Base-by-base conservation (phyloP, 1,140 invertebrate species). In the Penaeus indicus region DNA sequence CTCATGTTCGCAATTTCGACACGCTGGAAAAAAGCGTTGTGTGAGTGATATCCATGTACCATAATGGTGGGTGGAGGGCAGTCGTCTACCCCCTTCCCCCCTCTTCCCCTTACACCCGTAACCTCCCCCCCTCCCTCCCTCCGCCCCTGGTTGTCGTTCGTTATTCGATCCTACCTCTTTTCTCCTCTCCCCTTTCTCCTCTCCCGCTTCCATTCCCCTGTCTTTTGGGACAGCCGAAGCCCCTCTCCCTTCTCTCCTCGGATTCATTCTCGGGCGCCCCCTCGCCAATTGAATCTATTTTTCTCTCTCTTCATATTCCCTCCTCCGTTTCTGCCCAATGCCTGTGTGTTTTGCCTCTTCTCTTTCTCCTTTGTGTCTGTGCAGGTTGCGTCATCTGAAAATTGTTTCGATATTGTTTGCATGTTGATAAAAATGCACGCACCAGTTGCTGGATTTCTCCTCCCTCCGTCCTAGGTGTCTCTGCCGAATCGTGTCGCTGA, bases 251-350 rank as follows among this genome's bases (percentile, higher is more conserved):
- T 25, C 25, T 7, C 11, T 25, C 25, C 64, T 67, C 64, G 21
- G 3, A 22, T 25, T 67, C 64, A 22, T 25, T 67, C 64, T 13
- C 64, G 21, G 3, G 21, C 64, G 21, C 64, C 25, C 64, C 25
- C 64, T 67, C 64, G 3, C 38, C 38, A 42, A 42, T 42, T 4
- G 38, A 42, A 42, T 42, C 38, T 4, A 4, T 42, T 42, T 32
- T 25, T 79, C 77, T 79, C 77, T 79, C 77, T 79, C 77, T 79
- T 42, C 42, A 25, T 79, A 25, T 79, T 42, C 42, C 77, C 42
- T 42, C 21, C 77, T 79, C 77, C 38, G 38, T 4, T 4, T 42
- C 38, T 42, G 38, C 38, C 38, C 38, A 42, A 42, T 42, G 2
- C 38, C 4, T 8, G 1, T 8, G 38, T 4, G 38, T 42, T 42